Conservation (phyloP, 2,888 invertebrate genomes). For the Sphaeridia pumilis region DNA sequence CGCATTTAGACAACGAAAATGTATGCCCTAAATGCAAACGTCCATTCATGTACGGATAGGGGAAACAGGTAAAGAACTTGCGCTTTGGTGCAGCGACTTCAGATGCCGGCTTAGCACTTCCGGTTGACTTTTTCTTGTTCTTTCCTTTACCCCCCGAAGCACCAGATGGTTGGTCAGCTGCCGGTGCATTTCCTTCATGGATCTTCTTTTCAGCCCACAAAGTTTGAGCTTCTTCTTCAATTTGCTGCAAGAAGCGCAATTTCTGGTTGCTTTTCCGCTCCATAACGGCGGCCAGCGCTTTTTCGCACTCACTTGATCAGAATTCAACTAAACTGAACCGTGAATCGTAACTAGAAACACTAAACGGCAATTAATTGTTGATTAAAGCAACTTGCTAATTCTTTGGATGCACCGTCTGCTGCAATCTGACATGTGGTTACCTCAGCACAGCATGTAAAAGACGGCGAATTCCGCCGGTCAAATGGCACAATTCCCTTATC, state of each 20-base stretch:
- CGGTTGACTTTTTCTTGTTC: slow-evolving; percentile 5
- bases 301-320: too few species aligned
- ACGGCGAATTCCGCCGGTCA: too few species aligned
- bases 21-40: slow-evolving; percentile 94
- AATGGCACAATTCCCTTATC: too few species aligned
- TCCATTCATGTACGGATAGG: slow-evolving; percentile 99
- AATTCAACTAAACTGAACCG: neutral
- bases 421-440: too few species aligned
- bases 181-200: slow-evolving; percentile 72
- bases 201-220: slow-evolving; percentile 71
- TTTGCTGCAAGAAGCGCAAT: slow-evolving; percentile 78
- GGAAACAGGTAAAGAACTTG: slow-evolving; percentile 90
- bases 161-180: slow-evolving; percentile 39
- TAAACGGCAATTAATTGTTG: too few species aligned
- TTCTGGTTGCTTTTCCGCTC: slow-evolving; percentile 92
- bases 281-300: too few species aligned
- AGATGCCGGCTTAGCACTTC: neutral
- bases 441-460: too few species aligned
- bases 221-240: slow-evolving; percentile 73
- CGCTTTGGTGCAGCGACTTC: slow-evolving; percentile 9
- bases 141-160: neutral
- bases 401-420: too few species aligned
- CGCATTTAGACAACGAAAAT: slow-evolving; percentile 93
- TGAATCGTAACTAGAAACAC: neutral
- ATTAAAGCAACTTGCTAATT: neutral